Percentiles rank a stretch among this genome's conserved stretches.
Evolutionary conservation across 2,888 invertebrate genomes (phyloP).

Genomic region (Athalia rosae): DNA sequence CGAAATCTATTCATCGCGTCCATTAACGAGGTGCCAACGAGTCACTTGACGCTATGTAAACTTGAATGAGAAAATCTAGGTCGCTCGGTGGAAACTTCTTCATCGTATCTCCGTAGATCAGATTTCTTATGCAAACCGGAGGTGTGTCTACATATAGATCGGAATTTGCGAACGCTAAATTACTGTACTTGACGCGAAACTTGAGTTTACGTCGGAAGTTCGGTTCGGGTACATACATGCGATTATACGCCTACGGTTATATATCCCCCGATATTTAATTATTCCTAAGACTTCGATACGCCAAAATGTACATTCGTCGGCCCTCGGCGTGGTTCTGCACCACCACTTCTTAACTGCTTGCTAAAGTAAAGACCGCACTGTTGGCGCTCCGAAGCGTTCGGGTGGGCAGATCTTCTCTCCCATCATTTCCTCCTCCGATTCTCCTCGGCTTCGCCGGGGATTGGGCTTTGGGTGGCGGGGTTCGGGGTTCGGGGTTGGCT

Average conservation of each 20-base stretch:
- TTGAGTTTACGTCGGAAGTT: conserved; percentile 3
- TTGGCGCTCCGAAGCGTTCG: conserved; percentile 24
- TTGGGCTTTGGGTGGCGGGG: conserved; percentile 30
- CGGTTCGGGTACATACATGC: conserved; percentile 7
- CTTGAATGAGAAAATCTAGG: no score
- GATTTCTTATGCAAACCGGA: neutral
- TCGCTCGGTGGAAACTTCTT: no score
- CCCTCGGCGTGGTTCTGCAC: conserved; percentile 2
- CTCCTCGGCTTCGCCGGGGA: conserved; percentile 22
- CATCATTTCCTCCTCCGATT: conserved; percentile 4
- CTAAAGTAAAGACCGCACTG: conserved; percentile 31
- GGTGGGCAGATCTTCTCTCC: conserved; percentile 19
- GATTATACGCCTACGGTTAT: conserved; percentile 13
- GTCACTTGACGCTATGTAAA: no score
- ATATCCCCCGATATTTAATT: conserved; percentile 4
- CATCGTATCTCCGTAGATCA: neutral
- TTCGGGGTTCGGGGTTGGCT: conserved; percentile 16
- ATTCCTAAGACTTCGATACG: conserved; percentile 8
- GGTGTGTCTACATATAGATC: neutral
- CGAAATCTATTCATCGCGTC: no score
- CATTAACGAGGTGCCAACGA: no score
- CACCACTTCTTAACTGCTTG: conserved; percentile 36
- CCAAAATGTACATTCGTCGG: conserved; percentile 21
- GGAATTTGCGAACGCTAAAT: neutral
- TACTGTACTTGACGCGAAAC: neutral